These are phyloP conservation scores for Temnothorax longispinosus DNA, from an alignment of 1,140 invertebrate genomes.

Conservation along the genomic window DNA sequence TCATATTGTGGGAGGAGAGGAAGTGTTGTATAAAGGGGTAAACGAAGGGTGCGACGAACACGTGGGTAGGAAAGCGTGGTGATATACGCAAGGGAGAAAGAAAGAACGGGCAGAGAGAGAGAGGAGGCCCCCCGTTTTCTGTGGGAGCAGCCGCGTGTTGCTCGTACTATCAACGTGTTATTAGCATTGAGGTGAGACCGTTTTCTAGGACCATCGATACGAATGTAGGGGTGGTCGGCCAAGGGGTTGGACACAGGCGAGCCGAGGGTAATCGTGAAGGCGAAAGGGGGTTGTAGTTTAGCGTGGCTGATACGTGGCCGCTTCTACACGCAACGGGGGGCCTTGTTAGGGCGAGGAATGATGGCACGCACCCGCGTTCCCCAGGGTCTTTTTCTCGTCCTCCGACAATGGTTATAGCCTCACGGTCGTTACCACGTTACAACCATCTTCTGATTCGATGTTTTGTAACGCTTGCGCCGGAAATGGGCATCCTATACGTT, in stretches of 20 bases:
- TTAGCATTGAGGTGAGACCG: constrained; percentile 78
- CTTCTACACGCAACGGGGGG: constrained; percentile 67
- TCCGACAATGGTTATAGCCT: constrained; percentile 64
- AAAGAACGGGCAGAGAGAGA: constrained; percentile 51
- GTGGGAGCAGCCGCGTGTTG: constrained; percentile 79
- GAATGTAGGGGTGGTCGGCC: constrained; percentile 52
- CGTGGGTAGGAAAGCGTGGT: constrained; percentile 25
- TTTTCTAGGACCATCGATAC: constrained; percentile 78
- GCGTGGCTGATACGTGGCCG: constrained; percentile 72
- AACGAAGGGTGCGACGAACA: constrained; percentile 29
- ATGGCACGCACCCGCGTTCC: constrained; percentile 69
- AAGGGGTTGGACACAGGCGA: constrained; percentile 64
- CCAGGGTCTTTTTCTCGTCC: constrained; percentile 63
- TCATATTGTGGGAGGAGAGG: constrained; percentile 63
- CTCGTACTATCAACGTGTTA: constrained; percentile 77
- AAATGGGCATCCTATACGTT: constrained; percentile 28
- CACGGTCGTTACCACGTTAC: constrained; percentile 72
- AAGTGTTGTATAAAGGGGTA: constrained; percentile 64
- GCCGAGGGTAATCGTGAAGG: constrained; percentile 56
- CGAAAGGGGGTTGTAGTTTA: constrained; percentile 68
- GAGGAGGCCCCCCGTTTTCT: constrained; percentile 39
- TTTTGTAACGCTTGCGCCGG: constrained; percentile 51
- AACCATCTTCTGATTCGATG: constrained; percentile 62
- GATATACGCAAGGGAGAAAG: constrained; percentile 39
- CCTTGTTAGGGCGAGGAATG: constrained; percentile 73